These are phyloP conservation scores for Actinopyga echinites DNA, from an alignment of 53 echinoderm and acorn worm genomes.

Conservation along the genomic window DNA sequence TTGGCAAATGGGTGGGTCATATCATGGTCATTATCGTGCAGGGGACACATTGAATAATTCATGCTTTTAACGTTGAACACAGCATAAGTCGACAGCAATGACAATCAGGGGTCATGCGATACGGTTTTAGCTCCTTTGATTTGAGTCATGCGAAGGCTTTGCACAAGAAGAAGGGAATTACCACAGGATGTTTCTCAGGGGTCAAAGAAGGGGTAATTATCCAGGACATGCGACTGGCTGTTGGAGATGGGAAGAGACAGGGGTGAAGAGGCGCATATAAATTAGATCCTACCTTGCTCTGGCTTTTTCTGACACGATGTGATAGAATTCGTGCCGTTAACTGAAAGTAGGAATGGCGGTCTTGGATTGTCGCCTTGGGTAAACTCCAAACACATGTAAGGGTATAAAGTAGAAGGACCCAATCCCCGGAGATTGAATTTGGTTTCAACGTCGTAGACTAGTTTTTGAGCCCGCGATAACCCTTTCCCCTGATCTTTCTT, in stretches of 20 bases:
- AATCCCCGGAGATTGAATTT: constrained; percentile 57
- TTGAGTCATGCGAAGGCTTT: too few species aligned
- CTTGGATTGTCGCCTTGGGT: constrained; percentile 66
- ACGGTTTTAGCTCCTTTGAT: too few species aligned
- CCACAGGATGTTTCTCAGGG: too few species aligned
- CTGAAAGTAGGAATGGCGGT: constrained; percentile 65
- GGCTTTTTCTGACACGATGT: constrained; percentile 46
- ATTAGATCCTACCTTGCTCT: constrained; percentile 27
- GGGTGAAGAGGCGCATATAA: background rate
- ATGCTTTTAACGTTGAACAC: too few species aligned
- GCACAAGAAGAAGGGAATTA: too few species aligned
- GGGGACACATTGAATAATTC: too few species aligned
- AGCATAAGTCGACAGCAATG: too few species aligned
- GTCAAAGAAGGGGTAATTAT: too few species aligned
- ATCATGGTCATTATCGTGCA: too few species aligned
- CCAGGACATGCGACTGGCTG: too few species aligned
- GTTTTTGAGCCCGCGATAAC: constrained; percentile 17
- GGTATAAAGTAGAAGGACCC: constrained; percentile 61
- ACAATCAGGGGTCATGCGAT: too few species aligned
- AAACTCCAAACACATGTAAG: constrained; percentile 74
- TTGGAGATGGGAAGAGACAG: background rate
- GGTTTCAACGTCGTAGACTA: constrained; percentile 53
- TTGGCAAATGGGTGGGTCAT: too few species aligned
- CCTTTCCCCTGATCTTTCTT: constrained; percentile 43
- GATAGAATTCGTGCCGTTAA: constrained; percentile 38